Evolutionary conservation across 2,888 invertebrate species (phyloP).

Genomic region (Seira musarum): DNA sequence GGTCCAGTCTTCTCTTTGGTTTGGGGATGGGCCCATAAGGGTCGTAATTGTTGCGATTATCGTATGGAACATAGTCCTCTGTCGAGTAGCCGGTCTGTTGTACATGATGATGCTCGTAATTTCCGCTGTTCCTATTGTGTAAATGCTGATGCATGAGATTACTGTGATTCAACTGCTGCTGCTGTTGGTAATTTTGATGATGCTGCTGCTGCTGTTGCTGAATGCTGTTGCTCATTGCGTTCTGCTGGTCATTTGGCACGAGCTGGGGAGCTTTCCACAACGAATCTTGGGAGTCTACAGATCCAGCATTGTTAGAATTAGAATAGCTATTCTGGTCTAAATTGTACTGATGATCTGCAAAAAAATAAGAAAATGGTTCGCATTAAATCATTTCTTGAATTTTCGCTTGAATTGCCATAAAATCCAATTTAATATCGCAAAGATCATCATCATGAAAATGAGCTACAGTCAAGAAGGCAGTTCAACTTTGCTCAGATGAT

Average conservation of each 20-base stretch:
- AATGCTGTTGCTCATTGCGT: slow-evolving; percentile 55
- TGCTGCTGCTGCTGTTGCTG: slow-evolving; percentile 59
- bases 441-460: no score
- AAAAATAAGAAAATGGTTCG: not conserved
- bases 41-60: slow-evolving; percentile 74
- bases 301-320: slow-evolving; percentile 95
- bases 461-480: no score
- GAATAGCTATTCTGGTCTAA: slow-evolving; percentile 90
- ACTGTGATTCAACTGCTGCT: slow-evolving; percentile 60
- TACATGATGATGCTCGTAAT: slow-evolving; percentile 69
- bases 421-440: slow-evolving; percentile 50
- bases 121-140: slow-evolving; percentile 65
- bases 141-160: slow-evolving; percentile 63
- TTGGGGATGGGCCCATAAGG: slow-evolving; percentile 92
- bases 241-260: slow-evolving; percentile 64
- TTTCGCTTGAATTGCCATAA: slow-evolving; percentile 51
- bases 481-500: no score
- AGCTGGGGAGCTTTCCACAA: slow-evolving; percentile 81
- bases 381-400: slow-evolving; percentile 16
- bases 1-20: slow-evolving; percentile 89
- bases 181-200: slow-evolving; percentile 62
- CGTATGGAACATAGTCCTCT: slow-evolving; percentile 69
- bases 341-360: slow-evolving; percentile 74
- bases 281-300: slow-evolving; percentile 94
- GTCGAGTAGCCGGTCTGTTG: slow-evolving; percentile 61